Conservation (phyloP, 2,888 invertebrate species). For the Asteroscopus sphinx region DNA sequence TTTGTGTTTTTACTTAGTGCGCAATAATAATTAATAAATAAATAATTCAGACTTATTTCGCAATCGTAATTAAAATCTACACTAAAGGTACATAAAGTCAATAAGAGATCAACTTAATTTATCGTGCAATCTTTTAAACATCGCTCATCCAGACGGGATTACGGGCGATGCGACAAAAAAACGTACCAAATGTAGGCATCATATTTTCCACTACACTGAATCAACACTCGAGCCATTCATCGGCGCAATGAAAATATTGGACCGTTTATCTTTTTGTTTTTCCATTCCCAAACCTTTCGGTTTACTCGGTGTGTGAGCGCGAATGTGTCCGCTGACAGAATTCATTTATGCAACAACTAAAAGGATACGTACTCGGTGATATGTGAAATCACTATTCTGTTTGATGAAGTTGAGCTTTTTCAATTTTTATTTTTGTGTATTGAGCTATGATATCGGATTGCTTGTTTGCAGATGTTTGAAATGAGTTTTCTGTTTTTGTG, state of each 20-base stretch:
- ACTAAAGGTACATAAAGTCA: slow-evolving; percentile 36
- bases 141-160: slow-evolving; percentile 69
- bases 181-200: slow-evolving; percentile 54
- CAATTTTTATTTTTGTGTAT: slow-evolving; percentile 61
- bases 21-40: background rate
- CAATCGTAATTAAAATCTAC: slow-evolving; percentile 17
- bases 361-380: slow-evolving; percentile 76
- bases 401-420: slow-evolving; percentile 64
- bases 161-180: slow-evolving; percentile 59
- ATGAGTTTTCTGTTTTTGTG: slow-evolving; percentile 40
- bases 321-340: slow-evolving; percentile 77
- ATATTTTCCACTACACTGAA: slow-evolving; percentile 82
- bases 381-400: slow-evolving; percentile 82
- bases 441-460: slow-evolving; percentile 42
- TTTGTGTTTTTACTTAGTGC: background rate
- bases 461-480: slow-evolving; percentile 37
- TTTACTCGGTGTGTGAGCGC: slow-evolving; percentile 69
- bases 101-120: slow-evolving; percentile 46
- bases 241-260: slow-evolving; percentile 85
- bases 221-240: slow-evolving; percentile 81
- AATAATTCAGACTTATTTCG: background rate
- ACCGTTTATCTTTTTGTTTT: slow-evolving; percentile 82
- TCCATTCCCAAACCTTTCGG: slow-evolving; percentile 70
- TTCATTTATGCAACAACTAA: slow-evolving; percentile 80
- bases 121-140: slow-evolving; percentile 61